Conservation (phyloP, 2,888 invertebrate genomes). For the Drosophila falleni region DNA sequence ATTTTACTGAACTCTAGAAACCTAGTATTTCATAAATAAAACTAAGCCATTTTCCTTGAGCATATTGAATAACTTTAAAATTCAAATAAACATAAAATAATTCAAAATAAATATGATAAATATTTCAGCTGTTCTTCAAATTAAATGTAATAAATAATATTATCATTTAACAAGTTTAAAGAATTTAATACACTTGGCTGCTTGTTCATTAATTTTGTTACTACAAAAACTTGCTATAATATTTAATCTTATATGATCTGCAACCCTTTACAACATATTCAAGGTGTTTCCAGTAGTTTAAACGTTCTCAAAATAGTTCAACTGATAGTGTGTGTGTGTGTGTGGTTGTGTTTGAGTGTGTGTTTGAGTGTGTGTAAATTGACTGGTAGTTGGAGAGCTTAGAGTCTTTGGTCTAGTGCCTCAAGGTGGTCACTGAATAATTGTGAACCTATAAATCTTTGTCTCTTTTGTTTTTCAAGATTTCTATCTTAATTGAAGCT, state of each 20-base stretch:
- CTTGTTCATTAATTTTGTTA: not conserved
- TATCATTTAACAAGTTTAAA: not conserved
- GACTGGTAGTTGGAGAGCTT: slow-evolving; percentile 28
- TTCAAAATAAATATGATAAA: not conserved
- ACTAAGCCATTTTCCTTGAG: too few relatives aligned
- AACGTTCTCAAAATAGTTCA: slow-evolving; percentile 22
- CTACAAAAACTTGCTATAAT: not conserved
- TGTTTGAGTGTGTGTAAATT: not conserved
- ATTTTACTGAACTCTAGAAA: too few relatives aligned
- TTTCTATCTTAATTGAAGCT: slow-evolving; percentile 81
- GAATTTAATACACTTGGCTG: slow-evolving; percentile 28
- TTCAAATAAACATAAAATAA: too few relatives aligned
- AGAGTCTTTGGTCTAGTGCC: slow-evolving; percentile 52
- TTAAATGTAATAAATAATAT: not conserved
- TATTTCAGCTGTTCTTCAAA: not conserved
- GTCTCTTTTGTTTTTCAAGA: slow-evolving; percentile 76
- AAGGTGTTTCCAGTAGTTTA: slow-evolving; percentile 6
- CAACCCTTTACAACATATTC: slow-evolving; percentile 32
- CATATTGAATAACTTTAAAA: too few relatives aligned
- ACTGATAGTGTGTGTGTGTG: not conserved
- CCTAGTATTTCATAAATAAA: too few relatives aligned
- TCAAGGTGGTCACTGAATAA: slow-evolving; percentile 65
- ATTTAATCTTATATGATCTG: slow-evolving; percentile 26
- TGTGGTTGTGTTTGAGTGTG: not conserved
- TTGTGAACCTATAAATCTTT: slow-evolving; percentile 77